phyloP scores from a whole-genome alignment of 2,113 vertebrate species.

The Podiceps cristatus region DNA sequence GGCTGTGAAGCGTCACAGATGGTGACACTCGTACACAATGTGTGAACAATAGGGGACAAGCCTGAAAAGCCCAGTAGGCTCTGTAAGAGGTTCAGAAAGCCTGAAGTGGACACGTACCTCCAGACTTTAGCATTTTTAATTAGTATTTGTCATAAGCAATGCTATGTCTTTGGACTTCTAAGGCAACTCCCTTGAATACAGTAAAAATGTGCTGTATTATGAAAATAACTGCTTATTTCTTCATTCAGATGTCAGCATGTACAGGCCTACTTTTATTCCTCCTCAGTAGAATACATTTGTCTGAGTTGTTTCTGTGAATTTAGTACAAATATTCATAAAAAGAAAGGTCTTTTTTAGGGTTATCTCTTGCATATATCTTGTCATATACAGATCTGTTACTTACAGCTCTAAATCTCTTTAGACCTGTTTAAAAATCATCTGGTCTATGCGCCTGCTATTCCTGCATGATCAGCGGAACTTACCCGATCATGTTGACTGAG shows the following conservation, averaged over 20 bases:
- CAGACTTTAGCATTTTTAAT: neutral
- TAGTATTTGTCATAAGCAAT: neutral
- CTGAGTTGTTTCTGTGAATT: neutral
- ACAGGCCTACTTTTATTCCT: neutral
- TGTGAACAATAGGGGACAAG: neutral
- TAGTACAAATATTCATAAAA: neutral
- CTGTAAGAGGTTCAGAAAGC: neutral
- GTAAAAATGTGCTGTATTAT: neutral
- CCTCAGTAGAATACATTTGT: neutral
- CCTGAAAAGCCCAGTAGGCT: neutral
- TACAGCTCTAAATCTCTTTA: constrained; percentile 43
- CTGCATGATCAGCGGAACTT: neutral
- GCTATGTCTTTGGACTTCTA: neutral
- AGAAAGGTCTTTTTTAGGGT: neutral
- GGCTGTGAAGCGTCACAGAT: neutral
- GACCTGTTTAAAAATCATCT: constrained; percentile 38
- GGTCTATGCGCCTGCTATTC: neutral
- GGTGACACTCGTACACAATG: rapidly evolving
- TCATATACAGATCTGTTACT: constrained; percentile 9
- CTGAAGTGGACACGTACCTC: neutral
- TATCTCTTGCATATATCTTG: constrained; percentile 9
- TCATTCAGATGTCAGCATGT: neutral
- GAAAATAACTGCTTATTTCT: constrained; percentile 57
- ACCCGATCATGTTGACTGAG: neutral
- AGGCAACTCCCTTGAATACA: neutral